Conservation (phyloP, 2,888 invertebrate genomes). For the Apocheima hispidaria region DNA sequence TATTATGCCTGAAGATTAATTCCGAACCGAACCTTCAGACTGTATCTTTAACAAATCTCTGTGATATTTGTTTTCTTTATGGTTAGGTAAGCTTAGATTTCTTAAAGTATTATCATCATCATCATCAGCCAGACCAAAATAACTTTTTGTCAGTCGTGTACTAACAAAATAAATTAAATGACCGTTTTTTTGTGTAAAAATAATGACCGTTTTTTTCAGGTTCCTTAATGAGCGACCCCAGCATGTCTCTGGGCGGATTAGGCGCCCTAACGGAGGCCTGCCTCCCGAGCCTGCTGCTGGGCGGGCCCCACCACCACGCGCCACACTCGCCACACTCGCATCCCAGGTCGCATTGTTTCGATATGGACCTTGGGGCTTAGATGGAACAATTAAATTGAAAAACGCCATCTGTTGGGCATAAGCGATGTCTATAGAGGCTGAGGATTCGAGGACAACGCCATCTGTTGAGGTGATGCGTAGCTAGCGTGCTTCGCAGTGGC, state of each 20-base stretch:
- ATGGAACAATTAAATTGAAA: too few species aligned
- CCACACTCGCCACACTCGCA: slow-evolving; percentile 78
- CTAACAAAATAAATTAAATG: too few species aligned
- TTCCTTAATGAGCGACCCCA: slow-evolving; percentile 56
- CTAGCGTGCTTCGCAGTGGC: not conserved
- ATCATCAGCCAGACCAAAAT: too few species aligned
- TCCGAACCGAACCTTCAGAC: too few species aligned
- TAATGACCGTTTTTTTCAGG: slow-evolving; percentile 56
- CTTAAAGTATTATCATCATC: too few species aligned
- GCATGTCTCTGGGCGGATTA: slow-evolving; percentile 59
- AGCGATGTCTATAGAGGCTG: too few species aligned
- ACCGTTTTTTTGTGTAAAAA: too few species aligned
- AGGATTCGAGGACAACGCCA: not conserved
- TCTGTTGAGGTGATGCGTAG: slow-evolving; percentile 3
- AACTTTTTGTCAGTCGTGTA: too few species aligned
- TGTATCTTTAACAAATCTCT: too few species aligned
- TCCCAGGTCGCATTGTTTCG: slow-evolving; percentile 73
- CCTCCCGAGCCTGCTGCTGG: slow-evolving; percentile 68
- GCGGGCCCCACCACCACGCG: slow-evolving; percentile 73
- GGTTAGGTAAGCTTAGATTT: too few species aligned
- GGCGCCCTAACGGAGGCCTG: slow-evolving; percentile 60
- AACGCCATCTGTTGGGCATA: slow-evolving; percentile 6
- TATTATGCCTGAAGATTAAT: too few species aligned
- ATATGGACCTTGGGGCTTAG: slow-evolving; percentile 77
- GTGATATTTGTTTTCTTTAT: too few species aligned